Evolutionary conservation across 2,113 vertebrate genomes (phyloP).

Genomic region (Panthera uncia): DNA sequence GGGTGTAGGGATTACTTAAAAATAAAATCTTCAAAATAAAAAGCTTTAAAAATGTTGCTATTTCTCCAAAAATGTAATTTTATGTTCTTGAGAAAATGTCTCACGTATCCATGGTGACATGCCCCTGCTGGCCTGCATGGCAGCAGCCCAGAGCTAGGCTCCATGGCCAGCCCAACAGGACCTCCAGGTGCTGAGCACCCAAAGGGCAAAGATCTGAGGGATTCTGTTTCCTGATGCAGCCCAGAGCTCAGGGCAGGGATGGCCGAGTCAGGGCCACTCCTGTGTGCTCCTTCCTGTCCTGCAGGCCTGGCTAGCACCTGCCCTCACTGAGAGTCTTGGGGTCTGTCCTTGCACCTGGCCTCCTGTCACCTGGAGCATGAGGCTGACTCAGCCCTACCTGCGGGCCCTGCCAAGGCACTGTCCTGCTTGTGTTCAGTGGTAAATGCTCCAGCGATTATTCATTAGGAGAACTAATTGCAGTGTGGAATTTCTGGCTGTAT

Average conservation of each 20-base stretch:
- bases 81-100: neutral
- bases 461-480: constrained; percentile 44
- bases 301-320: neutral
- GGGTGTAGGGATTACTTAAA: neutral
- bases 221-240: neutral
- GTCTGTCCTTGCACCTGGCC: neutral
- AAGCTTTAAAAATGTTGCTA: neutral
- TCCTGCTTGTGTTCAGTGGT: neutral
- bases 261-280: fast-evolving
- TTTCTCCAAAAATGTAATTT: neutral
- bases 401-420: neutral
- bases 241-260: neutral
- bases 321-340: neutral
- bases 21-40: neutral
- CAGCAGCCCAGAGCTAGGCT: neutral
- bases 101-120: neutral
- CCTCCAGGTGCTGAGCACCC: neutral
- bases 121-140: neutral
- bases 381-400: neutral
- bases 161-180: too few species aligned
- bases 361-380: neutral
- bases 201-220: neutral
- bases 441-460: neutral
- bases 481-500: neutral
- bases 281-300: fast-evolving